These are phyloP conservation scores for Agelas oroides DNA, from an alignment of 37 sponge, comb jelly and placozoan genomes.

Conservation along the genomic window DNA sequence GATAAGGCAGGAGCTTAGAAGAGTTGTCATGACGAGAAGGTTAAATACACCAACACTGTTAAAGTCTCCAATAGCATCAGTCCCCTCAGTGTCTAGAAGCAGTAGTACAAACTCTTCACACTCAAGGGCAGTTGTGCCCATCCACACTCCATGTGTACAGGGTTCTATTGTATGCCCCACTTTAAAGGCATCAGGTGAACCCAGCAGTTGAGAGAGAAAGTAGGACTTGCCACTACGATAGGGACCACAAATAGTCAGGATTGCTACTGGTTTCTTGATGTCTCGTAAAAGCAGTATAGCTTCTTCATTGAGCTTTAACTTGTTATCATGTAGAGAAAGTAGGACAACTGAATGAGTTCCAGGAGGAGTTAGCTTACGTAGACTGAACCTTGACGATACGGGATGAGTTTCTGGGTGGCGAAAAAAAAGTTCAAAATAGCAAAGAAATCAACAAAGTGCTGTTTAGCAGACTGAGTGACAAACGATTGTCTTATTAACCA, in stretches of 20 bases:
- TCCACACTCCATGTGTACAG: conserved; percentile 43
- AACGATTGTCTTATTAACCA: too few relatives aligned
- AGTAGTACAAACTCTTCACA: conserved; percentile 17
- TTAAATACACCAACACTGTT: not conserved
- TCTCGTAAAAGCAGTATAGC: conserved; percentile 20
- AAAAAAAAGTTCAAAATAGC: too few relatives aligned
- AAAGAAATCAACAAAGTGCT: too few relatives aligned
- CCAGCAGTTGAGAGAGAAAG: conserved; percentile 41
- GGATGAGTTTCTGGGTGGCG: too few relatives aligned
- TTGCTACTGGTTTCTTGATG: conserved; percentile 38
- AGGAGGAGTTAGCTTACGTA: too few relatives aligned
- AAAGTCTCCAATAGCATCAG: conserved; percentile 10
- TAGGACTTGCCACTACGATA: conserved; percentile 54
- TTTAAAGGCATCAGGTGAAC: conserved; percentile 21
- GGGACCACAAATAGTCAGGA: conserved; percentile 54
- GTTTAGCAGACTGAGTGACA: too few relatives aligned
- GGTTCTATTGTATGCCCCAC: conserved; percentile 39
- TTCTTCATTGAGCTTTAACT: too few relatives aligned
- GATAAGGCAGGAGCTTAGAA: conserved; percentile 28
- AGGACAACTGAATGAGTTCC: too few relatives aligned
- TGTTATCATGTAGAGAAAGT: too few relatives aligned
- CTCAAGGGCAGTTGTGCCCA: conserved; percentile 33
- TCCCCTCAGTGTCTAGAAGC: conserved; percentile 38
- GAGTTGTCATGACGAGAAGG: not conserved
- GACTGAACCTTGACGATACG: too few relatives aligned